Evolutionary conservation across 2,113 vertebrate genomes (phyloP), one percentile per base, ranked within the genome.

Genomic region (Alaudala cheleensis): DNA sequence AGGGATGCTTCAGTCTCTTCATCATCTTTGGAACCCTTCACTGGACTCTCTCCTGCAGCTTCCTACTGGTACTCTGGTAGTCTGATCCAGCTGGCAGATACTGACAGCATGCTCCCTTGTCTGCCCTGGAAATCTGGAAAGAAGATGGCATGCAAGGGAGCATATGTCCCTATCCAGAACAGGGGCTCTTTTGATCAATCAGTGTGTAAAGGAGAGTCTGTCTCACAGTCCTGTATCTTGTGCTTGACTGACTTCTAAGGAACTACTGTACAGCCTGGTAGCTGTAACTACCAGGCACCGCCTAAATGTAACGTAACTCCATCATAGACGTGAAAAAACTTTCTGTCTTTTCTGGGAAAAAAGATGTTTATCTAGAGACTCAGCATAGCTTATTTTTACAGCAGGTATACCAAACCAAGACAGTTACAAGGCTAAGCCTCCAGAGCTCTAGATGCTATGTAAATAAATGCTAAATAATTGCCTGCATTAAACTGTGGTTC

Each of bases 381-480:
- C 78, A 72, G 28, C 5, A 5, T 14, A 58, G 87, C 84, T 93
- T 85, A 89, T 93, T 96, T 95, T 91, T 95, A 92, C 61, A 95
- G 73, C n/a, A 85, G 84, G 58, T 79, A 87, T 33, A 84, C 23
- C 37, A n/a, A 92, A 86, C 28, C 44, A 81, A 91, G 81, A 79
- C 33, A 89, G 72, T 71, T 84, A 93, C 79, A 95, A 74, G 3
- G 1, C 69, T 92, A 77, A 94, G 44, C 62, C 45, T 91, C 86
- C 73, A 92, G 95, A 95, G 89, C 81, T 69, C 45, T 81, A 74
- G 60, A 64, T 92, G 60, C 88, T 93, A 91, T 31, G 42, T 91
- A 95, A 96, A 95, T 92, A 97, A 95, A 93, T 80, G 54, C 77
- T 76, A 79, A 95, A 92, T 91, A 92, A 97, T 79, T 81, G 80